Base-by-base conservation (phyloP, 2,888 invertebrate species). In the Eristalis arbustorum region DNA sequence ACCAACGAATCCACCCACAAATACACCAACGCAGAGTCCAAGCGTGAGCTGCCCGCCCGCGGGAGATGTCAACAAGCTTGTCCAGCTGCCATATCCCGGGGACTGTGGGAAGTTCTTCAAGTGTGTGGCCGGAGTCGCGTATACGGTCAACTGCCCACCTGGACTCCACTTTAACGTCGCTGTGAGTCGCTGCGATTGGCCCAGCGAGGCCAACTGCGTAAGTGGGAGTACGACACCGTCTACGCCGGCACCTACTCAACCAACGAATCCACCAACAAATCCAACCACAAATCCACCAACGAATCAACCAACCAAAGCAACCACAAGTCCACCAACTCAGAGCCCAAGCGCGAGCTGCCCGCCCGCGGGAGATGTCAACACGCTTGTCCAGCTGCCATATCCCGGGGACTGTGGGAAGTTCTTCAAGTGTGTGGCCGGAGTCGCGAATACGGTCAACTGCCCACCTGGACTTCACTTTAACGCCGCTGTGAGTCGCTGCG, bases 41-140 rank as follows among this genome's bases (percentile, higher is more conserved):
- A n/a, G n/a, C n/a, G n/a, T n/a, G n/a, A n/a, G n/a, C n/a, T n/a
- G n/a, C n/a, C n/a, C n/a, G n/a, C n/a, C n/a, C n/a, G n/a, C n/a
- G n/a, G n/a, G n/a, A n/a, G n/a, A n/a, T 74, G 87, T 79, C 59
- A 59, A 23, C 6, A 59, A 82, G 22, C 82, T 84, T 18, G 82
- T 68, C 0, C 91, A 90, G 37, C 88, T 85, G 18, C 34, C 88
- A 1, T 88, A 85, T 79, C 88, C 90, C 0, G 83, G 88, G 0
- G 89, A 91, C 75, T 91, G 91, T 34, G 84, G 59, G 8, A 90
- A 84, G 10, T 91, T 89, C 64, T 90, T 89, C 71, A 89, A 90
- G 57, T 91, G 89, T 3, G 78, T 83, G 2, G 31, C 82, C 31
- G 82, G 81, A 6, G 5, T 62, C 0, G 75, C 78, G 3, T 59